Conservation (phyloP, 2,113 vertebrate genomes). For the Ptyas mucosa region DNA sequence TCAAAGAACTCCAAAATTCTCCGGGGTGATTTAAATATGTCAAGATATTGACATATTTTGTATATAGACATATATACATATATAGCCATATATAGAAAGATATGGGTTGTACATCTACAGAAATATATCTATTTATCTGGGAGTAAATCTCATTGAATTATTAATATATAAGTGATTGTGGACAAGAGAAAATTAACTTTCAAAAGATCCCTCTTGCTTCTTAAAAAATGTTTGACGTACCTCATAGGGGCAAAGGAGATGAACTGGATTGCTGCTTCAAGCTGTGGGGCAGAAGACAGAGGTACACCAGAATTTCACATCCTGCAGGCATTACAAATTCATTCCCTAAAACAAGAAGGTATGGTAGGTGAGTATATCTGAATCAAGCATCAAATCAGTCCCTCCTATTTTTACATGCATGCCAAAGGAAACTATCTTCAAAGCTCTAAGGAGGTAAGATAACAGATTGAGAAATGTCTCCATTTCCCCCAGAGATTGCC, state of each 20-base stretch:
- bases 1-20: background rate
- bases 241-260: slow-evolving; percentile 2
- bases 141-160: background rate
- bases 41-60: background rate
- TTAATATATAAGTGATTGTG: background rate
- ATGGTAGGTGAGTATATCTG: background rate
- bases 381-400: background rate
- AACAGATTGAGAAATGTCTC: too few relatives aligned
- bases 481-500: background rate
- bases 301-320: background rate
- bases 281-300: background rate
- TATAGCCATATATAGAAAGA: background rate
- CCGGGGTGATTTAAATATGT: background rate
- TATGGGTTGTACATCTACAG: background rate
- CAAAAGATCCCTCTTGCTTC: background rate
- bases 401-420: background rate
- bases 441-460: background rate
- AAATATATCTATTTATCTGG: background rate
- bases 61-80: too few relatives aligned
- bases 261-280: background rate
- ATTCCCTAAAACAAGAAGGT: background rate
- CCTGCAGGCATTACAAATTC: background rate
- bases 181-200: background rate
- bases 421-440: background rate
- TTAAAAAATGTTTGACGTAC: background rate